phyloP scores from a whole-genome alignment of 2,888 invertebrate species.

The Caenorhabditis angaria region DNA sequence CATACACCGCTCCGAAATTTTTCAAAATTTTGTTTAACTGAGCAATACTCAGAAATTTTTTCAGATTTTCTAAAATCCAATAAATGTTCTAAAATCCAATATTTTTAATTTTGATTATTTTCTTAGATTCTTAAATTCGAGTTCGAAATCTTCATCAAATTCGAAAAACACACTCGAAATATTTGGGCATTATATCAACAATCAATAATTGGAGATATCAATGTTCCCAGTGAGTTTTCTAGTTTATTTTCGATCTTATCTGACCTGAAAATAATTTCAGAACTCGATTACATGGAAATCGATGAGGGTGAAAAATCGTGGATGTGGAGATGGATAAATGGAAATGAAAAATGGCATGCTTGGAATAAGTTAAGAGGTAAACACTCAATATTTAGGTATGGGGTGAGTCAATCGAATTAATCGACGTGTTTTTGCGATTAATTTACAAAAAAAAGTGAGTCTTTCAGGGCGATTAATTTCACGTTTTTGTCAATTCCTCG shows the following conservation, averaged over 20 bases:
- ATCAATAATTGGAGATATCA: conserved; percentile 54
- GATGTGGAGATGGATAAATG: conserved; percentile 66
- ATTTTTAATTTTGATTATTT: no score
- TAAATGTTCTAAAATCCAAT: not conserved
- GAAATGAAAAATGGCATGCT: conserved; percentile 63
- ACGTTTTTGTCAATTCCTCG: no score
- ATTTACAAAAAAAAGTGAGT: not conserved
- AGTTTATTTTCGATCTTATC: no score
- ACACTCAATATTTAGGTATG: conserved; percentile 1
- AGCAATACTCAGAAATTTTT: no score
- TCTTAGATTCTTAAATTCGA: conserved; percentile 44
- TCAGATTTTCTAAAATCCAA: not conserved
- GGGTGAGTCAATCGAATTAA: no score
- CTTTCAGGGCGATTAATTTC: conserved; percentile 22
- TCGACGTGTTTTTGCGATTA: no score
- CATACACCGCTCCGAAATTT: no score
- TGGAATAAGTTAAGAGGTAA: conserved; percentile 59
- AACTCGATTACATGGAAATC: conserved; percentile 60
- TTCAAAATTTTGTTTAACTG: no score
- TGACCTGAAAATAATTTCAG: conserved; percentile 46
- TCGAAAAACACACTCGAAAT: conserved; percentile 54
- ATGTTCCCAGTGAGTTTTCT: conserved; percentile 54
- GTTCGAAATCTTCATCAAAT: conserved; percentile 54
- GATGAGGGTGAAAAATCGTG: conserved; percentile 58
- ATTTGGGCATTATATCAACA: conserved; percentile 63